Evolutionary conservation across 2,113 vertebrate genomes (phyloP).

Genomic region (Aplodontia rufa): DNA sequence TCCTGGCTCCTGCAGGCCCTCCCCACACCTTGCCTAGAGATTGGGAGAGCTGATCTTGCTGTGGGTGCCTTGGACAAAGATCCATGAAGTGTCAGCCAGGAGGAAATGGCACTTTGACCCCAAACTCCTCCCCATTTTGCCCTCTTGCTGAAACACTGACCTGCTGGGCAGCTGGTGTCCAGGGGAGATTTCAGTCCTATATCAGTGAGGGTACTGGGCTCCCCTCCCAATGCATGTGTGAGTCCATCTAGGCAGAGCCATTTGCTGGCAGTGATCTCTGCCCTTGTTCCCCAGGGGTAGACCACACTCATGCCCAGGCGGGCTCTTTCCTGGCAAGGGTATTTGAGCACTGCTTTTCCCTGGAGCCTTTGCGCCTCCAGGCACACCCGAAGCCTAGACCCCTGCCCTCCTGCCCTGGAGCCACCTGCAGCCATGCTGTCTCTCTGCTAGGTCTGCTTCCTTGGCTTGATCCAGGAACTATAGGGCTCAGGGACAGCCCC

Average conservation of each 20-base stretch:
- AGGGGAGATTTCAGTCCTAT: neutral
- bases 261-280: neutral
- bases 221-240: fast-evolving
- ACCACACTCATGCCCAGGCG: fast-evolving
- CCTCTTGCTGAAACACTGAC: neutral
- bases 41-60: neutral
- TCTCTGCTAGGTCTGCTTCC: neutral
- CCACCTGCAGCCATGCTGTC: fast-evolving
- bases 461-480: neutral
- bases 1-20: neutral
- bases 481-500: neutral
- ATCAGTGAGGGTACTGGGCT: fast-evolving
- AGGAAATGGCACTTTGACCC: neutral
- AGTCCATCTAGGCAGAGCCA: fast-evolving
- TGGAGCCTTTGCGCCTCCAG: neutral
- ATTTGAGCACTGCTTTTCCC: neutral
- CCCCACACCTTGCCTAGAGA: neutral
- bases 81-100: fast-evolving
- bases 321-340: fast-evolving
- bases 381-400: fast-evolving
- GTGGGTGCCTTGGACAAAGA: fast-evolving
- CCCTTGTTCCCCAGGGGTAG: fast-evolving
- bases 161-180: neutral
- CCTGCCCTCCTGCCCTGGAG: neutral
- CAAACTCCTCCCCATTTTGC: fast-evolving